Evolutionary conservation across 2,797 vertebrate species (phyloP).

Genomic region (Smutsia temminckii): DNA sequence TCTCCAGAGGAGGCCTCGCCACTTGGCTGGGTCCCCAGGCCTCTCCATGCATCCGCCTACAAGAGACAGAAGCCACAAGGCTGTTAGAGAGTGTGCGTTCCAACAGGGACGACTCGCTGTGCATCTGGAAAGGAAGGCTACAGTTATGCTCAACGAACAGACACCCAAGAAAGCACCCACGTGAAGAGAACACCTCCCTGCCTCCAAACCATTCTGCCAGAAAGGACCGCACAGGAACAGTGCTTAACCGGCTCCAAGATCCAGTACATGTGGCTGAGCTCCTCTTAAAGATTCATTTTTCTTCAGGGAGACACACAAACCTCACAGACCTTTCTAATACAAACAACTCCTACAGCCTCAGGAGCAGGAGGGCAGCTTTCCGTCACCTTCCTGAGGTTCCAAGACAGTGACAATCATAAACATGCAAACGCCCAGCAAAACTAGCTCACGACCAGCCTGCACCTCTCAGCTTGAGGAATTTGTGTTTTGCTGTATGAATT

Average conservation of each 20-base stretch:
- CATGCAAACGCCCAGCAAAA: not conserved
- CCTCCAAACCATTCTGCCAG: not conserved
- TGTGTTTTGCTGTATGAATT: not conserved
- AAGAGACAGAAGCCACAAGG: conserved; percentile 1
- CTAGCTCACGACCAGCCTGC: rapidly evolving
- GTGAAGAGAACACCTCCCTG: not conserved
- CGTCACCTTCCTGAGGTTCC: not conserved
- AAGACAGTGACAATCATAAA: not conserved
- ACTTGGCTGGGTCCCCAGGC: not conserved
- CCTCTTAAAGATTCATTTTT: not conserved
- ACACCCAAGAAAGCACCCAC: rapidly evolving
- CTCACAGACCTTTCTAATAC: not conserved
- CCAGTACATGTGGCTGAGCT: not conserved
- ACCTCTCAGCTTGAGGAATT: rapidly evolving
- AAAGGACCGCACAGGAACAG: rapidly evolving
- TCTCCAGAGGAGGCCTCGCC: conserved; percentile 79
- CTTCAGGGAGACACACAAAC: not conserved
- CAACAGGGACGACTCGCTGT: conserved; percentile 57
- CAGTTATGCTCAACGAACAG: not conserved
- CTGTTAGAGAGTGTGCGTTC: rapidly evolving
- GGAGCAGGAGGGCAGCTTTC: not conserved
- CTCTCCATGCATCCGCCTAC: conserved; percentile 50
- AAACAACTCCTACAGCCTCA: not conserved
- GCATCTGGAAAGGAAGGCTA: conserved; percentile 69
- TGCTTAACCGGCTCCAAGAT: not conserved